A percentile compares a stretch with the other conserved stretches of the same genome.
These are phyloP conservation scores for Peromyscus polionotus DNA, from an alignment of 2,113 vertebrate species.

Conservation along the genomic window DNA sequence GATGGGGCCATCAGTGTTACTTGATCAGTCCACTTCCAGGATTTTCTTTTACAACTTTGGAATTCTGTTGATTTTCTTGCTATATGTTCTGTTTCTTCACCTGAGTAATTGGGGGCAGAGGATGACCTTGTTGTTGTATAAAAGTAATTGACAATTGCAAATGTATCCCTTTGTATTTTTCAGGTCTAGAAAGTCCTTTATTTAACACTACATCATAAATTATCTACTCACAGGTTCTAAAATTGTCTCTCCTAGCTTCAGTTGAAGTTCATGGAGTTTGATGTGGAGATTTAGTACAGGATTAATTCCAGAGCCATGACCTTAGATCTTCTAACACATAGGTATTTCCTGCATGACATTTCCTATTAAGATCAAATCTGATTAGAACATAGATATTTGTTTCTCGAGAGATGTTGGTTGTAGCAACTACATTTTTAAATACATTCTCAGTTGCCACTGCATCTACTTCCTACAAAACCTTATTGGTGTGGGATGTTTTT, in stretches of 20 bases:
- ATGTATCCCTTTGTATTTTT: constrained; percentile 69
- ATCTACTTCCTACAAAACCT: neutral
- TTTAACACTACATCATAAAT: constrained; percentile 74
- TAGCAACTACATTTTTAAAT: constrained; percentile 35
- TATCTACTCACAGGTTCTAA: constrained; percentile 57
- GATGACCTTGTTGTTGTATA: constrained; percentile 63
- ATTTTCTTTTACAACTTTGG: constrained; percentile 35
- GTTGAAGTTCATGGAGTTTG: constrained; percentile 73
- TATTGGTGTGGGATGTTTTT: neutral
- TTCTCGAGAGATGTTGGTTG: constrained; percentile 14
- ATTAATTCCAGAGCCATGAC: constrained; percentile 71
- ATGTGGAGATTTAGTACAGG: constrained; percentile 61
- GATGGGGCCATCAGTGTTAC: neutral
- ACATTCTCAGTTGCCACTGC: constrained; percentile 27
- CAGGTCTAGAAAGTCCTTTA: constrained; percentile 65
- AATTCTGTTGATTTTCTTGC: constrained; percentile 66
- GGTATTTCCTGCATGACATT: constrained; percentile 55
- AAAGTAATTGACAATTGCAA: constrained; percentile 75
- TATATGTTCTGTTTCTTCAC: constrained; percentile 52
- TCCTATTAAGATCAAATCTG: constrained; percentile 65
- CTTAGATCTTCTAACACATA: constrained; percentile 46
- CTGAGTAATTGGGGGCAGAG: constrained; percentile 71
- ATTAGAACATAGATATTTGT: constrained; percentile 57
- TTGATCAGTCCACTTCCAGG: neutral
- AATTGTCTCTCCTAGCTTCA: constrained; percentile 76